Base-by-base conservation (phyloP, 2,888 invertebrate species). In the Zootermopsis nevadensis region DNA sequence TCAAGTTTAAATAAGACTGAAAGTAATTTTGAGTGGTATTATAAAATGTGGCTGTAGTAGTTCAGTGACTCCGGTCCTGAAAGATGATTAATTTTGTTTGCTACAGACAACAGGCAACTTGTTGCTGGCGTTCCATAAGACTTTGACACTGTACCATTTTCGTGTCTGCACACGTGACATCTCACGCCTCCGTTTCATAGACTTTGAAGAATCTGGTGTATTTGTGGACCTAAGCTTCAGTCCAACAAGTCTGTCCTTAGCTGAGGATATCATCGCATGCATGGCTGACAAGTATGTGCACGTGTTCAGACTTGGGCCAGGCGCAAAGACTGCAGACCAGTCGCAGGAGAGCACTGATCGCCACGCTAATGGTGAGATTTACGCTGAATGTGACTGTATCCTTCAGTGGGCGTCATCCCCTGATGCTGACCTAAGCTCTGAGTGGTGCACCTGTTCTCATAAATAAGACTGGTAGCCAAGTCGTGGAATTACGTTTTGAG, bases 241-340 rank as follows among this genome's bases (percentile, higher is more conserved):
- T 30, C 94, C 94, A 7, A 88, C 89, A 2, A 90, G 92, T 83
- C 89, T 95, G 77, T 90, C 91, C 55, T 89, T 95, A 76, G 92
- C 93, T 53, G 95, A 95, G 87, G 94, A 95, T 88, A 93, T 94
- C 84, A 90, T 95, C 33, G 92, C 93, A 0, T 92, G 93, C 84
- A 91, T 93, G 88, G 93, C 93, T 86, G 89, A 90, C 81, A 91
- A 92, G 53, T 91, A 91, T 86, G 91, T 94, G 82, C 93, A 93
- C 86, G 91, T 94, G n/a, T 93, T 94, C 86, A 33, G 38, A 30
- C 74, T 74, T 74, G 74, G 74, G 3, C 12, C 35, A 38, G 10
- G 35, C 2, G 15, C 33, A 35, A 24, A 74, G 38, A 38, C 12
- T 38, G 74, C 22, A 74, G 74, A n/a, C 15, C n/a, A 42, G 7